Base-by-base conservation (phyloP, 2,888 invertebrate species). In the Drosophila kokeensis region DNA sequence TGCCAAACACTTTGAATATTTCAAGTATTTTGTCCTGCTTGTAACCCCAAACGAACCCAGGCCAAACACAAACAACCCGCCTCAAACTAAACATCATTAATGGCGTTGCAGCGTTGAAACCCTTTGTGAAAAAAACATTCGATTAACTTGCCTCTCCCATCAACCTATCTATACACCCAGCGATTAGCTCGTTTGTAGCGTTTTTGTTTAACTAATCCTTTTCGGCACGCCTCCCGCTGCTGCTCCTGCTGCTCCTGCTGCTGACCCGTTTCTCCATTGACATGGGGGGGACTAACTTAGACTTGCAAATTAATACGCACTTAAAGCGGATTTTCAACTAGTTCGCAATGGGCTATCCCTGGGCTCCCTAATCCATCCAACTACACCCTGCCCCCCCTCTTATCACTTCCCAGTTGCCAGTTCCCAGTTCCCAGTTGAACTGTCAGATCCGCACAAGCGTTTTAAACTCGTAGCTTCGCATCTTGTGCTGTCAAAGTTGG, bases 271-370 rank as follows among this genome's bases (percentile, higher is more conserved):
- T 52, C 45, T 8, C 24, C 32, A 30, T 32, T 32, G 36, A 29
- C 24, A 27, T 24, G 45, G 36, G 36, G 36, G 36, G 36, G 40
- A 62, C 62, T 38, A 72, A 84, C 85, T 87, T 87, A 79, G 85
- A 85, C 90, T 85, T 85, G 88, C 90, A 85, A 85, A 85, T 85
- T 85, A 85, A 85, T 85, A 80, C 90, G 77, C 90, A 90, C 90
- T 89, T 88, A 79, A 73, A 69, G 75, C 66, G 80, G 90, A 89
- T 81, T 83, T 66, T 69, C 81, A 72, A 64, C 81, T 61, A 74
- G 78, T 65, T 67, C 53, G 30, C 54, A 29, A 65, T 53, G 18
- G 13, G 52, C 27, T 60, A 15, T 36, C 15, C 29, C n/a, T n/a
- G n/a, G n/a, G n/a, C n/a, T 10, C 8, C 8, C 21, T 8, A 24